Evolutionary conservation across 1,140 invertebrate species (phyloP).

Genomic region (Anastatus disparis): DNA sequence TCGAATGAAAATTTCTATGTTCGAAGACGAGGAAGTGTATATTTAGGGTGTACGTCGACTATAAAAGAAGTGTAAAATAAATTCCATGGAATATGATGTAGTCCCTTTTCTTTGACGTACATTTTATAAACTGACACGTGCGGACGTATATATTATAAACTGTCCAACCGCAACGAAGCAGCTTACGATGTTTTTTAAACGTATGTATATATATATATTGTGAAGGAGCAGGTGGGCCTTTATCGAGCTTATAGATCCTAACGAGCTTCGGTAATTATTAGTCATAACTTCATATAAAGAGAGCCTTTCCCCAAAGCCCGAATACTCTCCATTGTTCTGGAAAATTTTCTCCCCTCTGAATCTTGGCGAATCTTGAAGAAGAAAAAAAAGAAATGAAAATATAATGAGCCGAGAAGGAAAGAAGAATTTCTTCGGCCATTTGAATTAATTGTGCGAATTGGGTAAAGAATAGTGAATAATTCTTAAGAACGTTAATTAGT

Average conservation of each 20-base stretch:
- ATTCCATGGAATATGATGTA: slow-evolving; percentile 46
- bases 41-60: slow-evolving; percentile 37
- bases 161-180: slow-evolving; percentile 57
- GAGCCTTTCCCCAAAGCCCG: slow-evolving; percentile 10
- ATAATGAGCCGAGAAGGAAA: neutral
- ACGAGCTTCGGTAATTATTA: slow-evolving; percentile 58
- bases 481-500: too few species aligned
- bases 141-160: too few species aligned
- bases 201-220: slow-evolving; percentile 52
- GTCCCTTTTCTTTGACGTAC: slow-evolving; percentile 34
- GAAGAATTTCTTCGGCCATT: neutral
- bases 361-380: neutral
- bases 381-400: neutral
- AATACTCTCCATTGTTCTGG: neutral
- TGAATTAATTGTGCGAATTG: neutral
- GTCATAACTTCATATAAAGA: slow-evolving; percentile 53
- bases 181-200: slow-evolving; percentile 47
- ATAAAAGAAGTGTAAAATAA: slow-evolving; percentile 45
- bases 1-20: neutral
- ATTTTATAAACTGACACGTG: slow-evolving; percentile 56
- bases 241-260: slow-evolving; percentile 51
- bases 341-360: slow-evolving; percentile 3
- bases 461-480: too few species aligned
- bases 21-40: slow-evolving; percentile 39
- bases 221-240: slow-evolving; percentile 57